These are phyloP conservation scores for Lipotes vexillifer DNA, from an alignment of 2,113 vertebrate genomes.

Conservation along the genomic window DNA sequence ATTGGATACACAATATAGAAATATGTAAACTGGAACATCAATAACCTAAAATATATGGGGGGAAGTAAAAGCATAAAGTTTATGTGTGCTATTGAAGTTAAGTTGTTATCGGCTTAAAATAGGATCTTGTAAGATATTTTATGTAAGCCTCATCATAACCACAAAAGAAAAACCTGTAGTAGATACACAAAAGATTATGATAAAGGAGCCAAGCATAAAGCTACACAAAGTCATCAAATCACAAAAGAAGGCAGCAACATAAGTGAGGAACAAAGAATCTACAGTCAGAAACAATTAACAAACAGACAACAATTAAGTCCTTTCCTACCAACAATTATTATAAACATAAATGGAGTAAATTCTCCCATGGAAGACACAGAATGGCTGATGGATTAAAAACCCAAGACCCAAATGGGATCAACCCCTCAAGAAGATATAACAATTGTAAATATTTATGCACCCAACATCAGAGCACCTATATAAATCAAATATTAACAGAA, in stretches of 20 bases:
- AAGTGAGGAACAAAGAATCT: neutral
- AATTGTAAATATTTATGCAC: neutral
- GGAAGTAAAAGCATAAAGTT: neutral
- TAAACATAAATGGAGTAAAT: neutral
- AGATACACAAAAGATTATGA: neutral
- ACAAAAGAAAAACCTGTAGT: neutral
- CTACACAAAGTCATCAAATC: neutral
- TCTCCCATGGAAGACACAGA: neutral
- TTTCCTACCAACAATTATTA: neutral
- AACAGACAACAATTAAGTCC: neutral
- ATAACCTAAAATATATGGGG: neutral
- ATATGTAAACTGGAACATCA: neutral
- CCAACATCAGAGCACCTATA: neutral
- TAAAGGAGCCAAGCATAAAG: neutral
- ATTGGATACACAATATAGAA: neutral
- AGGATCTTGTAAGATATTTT: neutral
- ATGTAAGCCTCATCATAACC: neutral
- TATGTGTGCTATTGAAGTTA: neutral
- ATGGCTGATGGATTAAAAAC: neutral
- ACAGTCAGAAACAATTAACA: neutral
- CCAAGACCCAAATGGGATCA: neutral
- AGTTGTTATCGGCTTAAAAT: neutral
- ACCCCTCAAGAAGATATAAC: neutral
- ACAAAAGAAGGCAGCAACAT: neutral
- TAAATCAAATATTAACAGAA: neutral